Evolutionary conservation across 2,888 invertebrate genomes (phyloP).

Genomic region (Drosophila pseudotakahashii): DNA sequence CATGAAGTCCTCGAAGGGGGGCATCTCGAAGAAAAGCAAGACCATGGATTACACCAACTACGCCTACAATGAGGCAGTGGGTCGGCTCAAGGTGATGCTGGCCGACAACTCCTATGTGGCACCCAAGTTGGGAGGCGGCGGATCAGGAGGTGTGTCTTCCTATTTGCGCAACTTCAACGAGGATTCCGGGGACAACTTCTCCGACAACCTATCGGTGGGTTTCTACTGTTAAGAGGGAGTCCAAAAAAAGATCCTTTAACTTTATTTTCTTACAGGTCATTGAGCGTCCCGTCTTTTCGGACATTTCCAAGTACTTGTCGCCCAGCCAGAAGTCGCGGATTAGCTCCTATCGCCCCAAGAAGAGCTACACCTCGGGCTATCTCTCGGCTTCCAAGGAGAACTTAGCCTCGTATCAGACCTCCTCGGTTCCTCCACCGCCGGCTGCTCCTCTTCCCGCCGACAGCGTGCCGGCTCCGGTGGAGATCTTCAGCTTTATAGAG

Average conservation of each 20-base stretch:
- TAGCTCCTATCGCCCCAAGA: conserved; percentile 71
- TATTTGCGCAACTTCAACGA: conserved; percentile 83
- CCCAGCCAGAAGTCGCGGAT: conserved; percentile 81
- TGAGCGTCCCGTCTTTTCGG: conserved; percentile 83
- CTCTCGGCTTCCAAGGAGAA: conserved; percentile 80
- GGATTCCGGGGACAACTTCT: conserved; percentile 86
- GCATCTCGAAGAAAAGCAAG: conserved; percentile 82
- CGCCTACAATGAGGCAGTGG: conserved; percentile 93
- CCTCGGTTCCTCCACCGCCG: conserved; percentile 36
- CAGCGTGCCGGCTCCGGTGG: conserved; percentile 86
- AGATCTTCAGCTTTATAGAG: conserved; percentile 92
- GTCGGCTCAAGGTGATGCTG: conserved; percentile 90
- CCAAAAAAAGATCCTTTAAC: no score
- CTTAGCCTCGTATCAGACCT: conserved; percentile 49
- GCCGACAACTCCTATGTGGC: conserved; percentile 89
- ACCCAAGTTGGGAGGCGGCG: conserved; percentile 71
- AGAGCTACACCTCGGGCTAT: conserved; percentile 59
- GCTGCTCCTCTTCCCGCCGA: conserved; percentile 65
- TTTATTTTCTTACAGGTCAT: conserved; percentile 63
- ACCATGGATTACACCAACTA: conserved; percentile 92
- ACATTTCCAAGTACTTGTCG: conserved; percentile 84
- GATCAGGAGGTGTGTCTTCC: conserved; percentile 44
- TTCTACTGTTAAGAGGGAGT: rapidly evolving
- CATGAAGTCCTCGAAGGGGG: conserved; percentile 82
- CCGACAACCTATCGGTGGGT: conserved; percentile 85